phyloP scores from a whole-genome alignment of 1,140 invertebrate genomes.

The Goniozus legneri region DNA sequence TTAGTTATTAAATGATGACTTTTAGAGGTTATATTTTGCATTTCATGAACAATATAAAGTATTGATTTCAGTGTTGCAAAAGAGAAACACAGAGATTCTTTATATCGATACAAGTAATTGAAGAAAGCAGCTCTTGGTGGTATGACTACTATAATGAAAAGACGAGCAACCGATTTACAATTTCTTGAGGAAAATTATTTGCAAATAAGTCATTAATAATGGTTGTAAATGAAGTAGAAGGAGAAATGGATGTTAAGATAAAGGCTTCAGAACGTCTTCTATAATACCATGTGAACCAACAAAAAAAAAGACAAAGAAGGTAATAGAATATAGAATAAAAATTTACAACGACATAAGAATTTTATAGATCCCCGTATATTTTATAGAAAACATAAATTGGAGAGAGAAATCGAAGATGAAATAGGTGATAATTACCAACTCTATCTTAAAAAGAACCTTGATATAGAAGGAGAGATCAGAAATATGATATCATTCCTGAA shows the following conservation, averaged over 20 bases:
- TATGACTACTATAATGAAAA: conserved; percentile 97
- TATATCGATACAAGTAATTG: conserved; percentile 96
- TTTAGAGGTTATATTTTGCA: neutral
- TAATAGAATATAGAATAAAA: conserved; percentile 21
- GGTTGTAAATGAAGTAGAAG: conserved; percentile 93
- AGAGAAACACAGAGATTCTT: conserved; percentile 97
- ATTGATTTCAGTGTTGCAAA: conserved; percentile 83
- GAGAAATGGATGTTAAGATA: conserved; percentile 91
- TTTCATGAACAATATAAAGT: conserved; percentile 5
- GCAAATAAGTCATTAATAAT: conserved; percentile 93
- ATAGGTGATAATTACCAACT: conserved; percentile 93
- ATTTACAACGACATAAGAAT: conserved; percentile 68
- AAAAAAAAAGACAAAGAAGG: conserved; percentile 90
- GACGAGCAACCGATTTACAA: conserved; percentile 88
- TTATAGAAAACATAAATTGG: conserved; percentile 73
- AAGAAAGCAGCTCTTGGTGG: conserved; percentile 95
- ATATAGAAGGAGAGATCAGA: conserved; percentile 87
- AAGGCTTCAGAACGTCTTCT: conserved; percentile 92
- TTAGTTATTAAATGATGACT: conserved; percentile 49
- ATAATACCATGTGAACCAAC: conserved; percentile 81
- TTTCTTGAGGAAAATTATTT: conserved; percentile 97
- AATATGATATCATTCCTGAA: conserved; percentile 94
- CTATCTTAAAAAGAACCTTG: conserved; percentile 95
- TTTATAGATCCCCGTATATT: conserved; percentile 77
- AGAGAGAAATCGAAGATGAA: conserved; percentile 91